phyloP scores from a whole-genome alignment of 2,113 vertebrate species.

The Hiodon tergisus region DNA sequence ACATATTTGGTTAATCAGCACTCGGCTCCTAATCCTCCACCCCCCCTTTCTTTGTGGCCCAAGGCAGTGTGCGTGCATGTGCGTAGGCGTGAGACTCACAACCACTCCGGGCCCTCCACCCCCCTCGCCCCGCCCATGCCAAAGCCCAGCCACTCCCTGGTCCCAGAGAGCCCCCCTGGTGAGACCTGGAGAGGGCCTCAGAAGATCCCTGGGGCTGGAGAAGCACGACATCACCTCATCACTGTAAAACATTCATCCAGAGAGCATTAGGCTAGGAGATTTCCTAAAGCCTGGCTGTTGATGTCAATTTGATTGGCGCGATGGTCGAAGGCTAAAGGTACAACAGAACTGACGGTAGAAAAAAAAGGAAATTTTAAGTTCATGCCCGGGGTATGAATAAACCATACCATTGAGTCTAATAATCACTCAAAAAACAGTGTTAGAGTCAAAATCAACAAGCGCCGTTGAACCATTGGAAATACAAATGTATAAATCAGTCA shows the following conservation, averaged over 20 bases:
- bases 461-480: background rate
- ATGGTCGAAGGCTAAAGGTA: background rate
- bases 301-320: background rate
- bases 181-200: background rate
- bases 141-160: background rate
- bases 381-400: background rate
- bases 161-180: background rate
- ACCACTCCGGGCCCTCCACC: background rate
- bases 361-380: background rate
- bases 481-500: background rate
- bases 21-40: slow-evolving; percentile 27
- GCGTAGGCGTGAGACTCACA: background rate
- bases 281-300: background rate
- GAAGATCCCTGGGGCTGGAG: background rate
- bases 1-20: slow-evolving; percentile 17
- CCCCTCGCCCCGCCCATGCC: background rate
- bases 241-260: background rate
- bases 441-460: background rate
- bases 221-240: slow-evolving; percentile 32
- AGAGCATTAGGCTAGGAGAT: background rate
- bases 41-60: background rate
- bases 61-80: background rate
- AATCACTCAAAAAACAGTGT: background rate
- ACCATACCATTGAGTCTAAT: background rate
- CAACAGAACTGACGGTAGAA: background rate